Evolutionary conservation across 2,888 invertebrate genomes (phyloP).

Genomic region (Pogonocherus hispidulus): DNA sequence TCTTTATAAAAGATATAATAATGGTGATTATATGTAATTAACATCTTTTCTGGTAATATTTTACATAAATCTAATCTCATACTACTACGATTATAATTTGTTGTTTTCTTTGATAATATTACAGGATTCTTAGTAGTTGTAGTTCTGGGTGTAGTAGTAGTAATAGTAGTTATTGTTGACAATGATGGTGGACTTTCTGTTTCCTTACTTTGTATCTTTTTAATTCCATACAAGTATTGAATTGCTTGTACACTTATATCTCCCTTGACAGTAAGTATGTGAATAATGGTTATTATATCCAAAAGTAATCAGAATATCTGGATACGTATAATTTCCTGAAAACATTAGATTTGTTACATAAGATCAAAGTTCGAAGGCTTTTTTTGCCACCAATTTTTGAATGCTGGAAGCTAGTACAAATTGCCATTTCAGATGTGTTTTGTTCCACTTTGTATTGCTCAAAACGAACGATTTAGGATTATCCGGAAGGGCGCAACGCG

Average conservation of each 20-base stretch:
- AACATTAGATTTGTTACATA: background rate
- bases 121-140: background rate
- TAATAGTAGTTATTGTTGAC: background rate
- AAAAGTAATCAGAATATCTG: background rate
- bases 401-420: background rate
- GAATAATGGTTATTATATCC: background rate
- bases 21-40: background rate
- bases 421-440: background rate
- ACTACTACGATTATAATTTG: no score
- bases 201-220: no score
- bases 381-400: background rate
- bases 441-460: background rate
- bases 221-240: background rate
- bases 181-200: background rate
- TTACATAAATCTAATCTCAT: background rate
- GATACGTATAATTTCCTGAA: background rate
- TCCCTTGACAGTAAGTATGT: background rate
- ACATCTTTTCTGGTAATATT: background rate
- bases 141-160: background rate
- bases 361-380: background rate
- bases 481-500: background rate
- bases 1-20: background rate
- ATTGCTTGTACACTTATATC: background rate
- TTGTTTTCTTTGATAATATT: no score
- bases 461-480: background rate